phyloP scores from a whole-genome alignment of 2,113 vertebrate species.

The Porphyrio hochstetteri region DNA sequence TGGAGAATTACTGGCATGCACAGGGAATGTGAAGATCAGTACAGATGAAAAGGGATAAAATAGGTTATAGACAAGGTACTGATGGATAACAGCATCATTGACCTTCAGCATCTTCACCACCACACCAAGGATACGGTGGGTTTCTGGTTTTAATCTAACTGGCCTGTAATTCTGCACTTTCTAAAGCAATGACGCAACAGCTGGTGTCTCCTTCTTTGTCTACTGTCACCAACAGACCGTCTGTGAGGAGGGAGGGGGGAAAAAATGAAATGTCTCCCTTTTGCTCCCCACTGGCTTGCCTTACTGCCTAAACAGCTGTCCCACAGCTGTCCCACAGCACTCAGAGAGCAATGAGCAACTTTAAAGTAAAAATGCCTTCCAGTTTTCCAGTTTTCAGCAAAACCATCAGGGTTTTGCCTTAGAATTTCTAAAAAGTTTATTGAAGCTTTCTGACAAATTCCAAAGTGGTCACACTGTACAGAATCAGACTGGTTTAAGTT shows the following conservation, averaged over 20 bases:
- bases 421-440: not conserved
- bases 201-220: slow-evolving; percentile 7
- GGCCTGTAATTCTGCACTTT: slow-evolving; percentile 3
- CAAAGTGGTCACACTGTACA: not conserved
- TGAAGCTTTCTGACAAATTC: not conserved
- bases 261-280: not conserved
- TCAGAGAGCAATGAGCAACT: not conserved
- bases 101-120: not conserved
- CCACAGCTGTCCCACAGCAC: not conserved
- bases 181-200: slow-evolving; percentile 15
- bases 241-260: not conserved
- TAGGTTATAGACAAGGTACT: not conserved
- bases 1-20: not conserved
- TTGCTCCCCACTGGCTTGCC: not conserved
- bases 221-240: not conserved
- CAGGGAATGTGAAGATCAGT: not conserved
- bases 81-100: not conserved
- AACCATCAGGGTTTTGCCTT: not conserved
- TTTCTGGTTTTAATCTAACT: not conserved
- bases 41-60: not conserved
- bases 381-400: not conserved
- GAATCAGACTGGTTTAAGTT: too few species aligned
- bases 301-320: not conserved
- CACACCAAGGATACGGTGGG: not conserved
- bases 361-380: not conserved